phyloP scores from a whole-genome alignment of 2,113 vertebrate genomes.

The Genyomyrus donnyi region DNA sequence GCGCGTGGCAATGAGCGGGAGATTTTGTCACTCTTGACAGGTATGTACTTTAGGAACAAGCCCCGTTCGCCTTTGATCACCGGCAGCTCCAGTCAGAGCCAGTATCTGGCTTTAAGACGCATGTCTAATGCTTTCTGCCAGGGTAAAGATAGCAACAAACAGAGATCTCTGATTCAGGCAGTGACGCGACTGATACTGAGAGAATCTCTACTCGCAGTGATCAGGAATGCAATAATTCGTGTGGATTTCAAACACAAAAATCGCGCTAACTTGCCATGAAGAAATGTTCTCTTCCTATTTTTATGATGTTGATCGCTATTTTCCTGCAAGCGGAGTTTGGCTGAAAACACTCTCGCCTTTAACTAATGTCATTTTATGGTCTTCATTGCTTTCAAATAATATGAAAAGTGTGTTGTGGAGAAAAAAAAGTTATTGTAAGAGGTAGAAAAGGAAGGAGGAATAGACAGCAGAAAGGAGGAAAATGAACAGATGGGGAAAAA shows the following conservation, averaged over 20 bases:
- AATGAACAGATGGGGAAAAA: not conserved
- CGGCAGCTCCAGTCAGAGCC: constrained; percentile 3
- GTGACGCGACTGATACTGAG: not conserved
- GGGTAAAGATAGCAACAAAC: constrained; percentile 21
- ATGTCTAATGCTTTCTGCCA: constrained; percentile 19
- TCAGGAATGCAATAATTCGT: constrained; percentile 18
- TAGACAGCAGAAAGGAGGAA: not conserved
- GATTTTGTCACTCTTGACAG: constrained; percentile 25
- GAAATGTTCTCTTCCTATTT: not conserved
- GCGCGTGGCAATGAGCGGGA: not conserved
- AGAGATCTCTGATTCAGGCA: constrained; percentile 3
- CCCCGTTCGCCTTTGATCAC: constrained; percentile 18
- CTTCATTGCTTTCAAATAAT: not conserved
- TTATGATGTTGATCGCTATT: not conserved
- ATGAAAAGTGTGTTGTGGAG: not conserved
- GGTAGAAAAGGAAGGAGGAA: not conserved
- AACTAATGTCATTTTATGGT: not conserved
- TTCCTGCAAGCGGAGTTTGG: not conserved
- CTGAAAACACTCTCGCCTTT: not conserved
- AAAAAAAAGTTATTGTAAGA: not conserved
- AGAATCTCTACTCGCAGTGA: constrained; percentile 3
- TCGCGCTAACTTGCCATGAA: not conserved
- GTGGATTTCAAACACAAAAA: constrained; percentile 14
- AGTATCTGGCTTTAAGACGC: constrained; percentile 6
- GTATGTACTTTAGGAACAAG: constrained; percentile 28